A percentile compares a stretch with the other conserved stretches of the same genome.
These are phyloP conservation scores for Borostomias antarcticus DNA, from an alignment of 2,797 vertebrate genomes.

Conservation along the genomic window DNA sequence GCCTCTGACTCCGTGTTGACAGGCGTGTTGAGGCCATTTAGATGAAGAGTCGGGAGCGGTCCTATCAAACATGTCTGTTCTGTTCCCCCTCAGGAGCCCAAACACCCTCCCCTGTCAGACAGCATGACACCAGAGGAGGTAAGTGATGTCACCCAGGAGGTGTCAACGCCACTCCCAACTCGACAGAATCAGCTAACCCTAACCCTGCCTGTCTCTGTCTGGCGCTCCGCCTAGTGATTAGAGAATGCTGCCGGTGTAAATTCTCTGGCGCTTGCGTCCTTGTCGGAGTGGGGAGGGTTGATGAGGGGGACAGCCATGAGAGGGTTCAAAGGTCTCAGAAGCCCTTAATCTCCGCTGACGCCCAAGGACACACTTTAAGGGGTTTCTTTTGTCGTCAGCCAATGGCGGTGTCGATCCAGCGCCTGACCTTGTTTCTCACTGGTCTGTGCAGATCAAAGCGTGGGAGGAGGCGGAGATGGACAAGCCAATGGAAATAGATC, in stretches of 20 bases:
- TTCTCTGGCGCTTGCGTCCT: constrained; percentile 24
- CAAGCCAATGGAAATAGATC: constrained; percentile 86
- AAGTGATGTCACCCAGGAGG: not conserved
- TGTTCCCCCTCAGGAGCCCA: constrained; percentile 65
- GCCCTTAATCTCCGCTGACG: constrained; percentile 49
- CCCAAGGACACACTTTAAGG: constrained; percentile 37
- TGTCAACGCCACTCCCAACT: not conserved
- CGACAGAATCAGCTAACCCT: not conserved
- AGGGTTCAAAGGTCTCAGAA: constrained; percentile 57
- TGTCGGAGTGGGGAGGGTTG: constrained; percentile 33
- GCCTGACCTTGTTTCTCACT: constrained; percentile 43
- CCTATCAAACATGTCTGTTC: not conserved
- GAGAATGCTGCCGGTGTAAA: constrained; percentile 30
- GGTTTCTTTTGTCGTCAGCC: not conserved
- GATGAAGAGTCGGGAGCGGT: no score
- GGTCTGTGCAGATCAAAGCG: constrained; percentile 80
- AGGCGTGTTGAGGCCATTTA: not conserved
- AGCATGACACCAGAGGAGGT: constrained; percentile 79
- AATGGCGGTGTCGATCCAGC: not conserved
- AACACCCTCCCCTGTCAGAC: constrained; percentile 70
- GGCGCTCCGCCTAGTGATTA: not conserved
- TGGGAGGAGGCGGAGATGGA: constrained; percentile 90
- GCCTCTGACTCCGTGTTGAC: no score
- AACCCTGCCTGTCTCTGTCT: not conserved
- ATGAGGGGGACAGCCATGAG: constrained; percentile 46